Evolutionary conservation across 2,113 vertebrate species (phyloP).

Genomic region (Rattus rattus): DNA sequence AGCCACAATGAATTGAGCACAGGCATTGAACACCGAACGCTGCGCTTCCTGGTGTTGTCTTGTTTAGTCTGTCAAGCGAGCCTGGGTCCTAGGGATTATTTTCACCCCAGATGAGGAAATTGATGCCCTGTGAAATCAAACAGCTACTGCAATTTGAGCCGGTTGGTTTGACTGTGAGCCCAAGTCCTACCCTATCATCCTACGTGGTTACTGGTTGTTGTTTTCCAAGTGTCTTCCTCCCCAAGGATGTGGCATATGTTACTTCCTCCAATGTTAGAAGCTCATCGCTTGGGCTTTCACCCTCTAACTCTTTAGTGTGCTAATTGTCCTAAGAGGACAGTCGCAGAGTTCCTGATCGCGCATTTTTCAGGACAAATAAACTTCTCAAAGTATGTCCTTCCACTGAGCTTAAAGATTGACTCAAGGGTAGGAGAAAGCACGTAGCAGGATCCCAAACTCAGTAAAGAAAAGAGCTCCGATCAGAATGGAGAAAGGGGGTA

Average conservation of each 20-base stretch:
- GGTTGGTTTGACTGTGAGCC: background rate
- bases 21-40: accelerated
- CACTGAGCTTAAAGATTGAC: background rate
- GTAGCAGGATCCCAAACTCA: background rate
- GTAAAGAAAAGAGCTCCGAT: background rate
- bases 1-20: background rate
- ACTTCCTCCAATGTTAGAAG: background rate
- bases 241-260: background rate
- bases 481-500: background rate
- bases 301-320: background rate
- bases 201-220: background rate
- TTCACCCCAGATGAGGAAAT: background rate
- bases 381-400: background rate
- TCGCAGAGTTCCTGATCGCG: background rate
- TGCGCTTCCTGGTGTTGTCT: background rate
- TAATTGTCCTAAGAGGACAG: background rate
- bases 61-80: background rate
- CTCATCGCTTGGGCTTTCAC: background rate
- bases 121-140: background rate
- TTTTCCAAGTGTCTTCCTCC: background rate
- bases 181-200: background rate
- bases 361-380: background rate
- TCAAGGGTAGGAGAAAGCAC: background rate
- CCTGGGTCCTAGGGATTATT: background rate
- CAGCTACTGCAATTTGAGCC: background rate